A percentile compares a stretch with the other conserved stretches of the same genome.
These are phyloP conservation scores for Cataglyphis hispanica DNA, from an alignment of 1,140 invertebrate genomes.

Conservation along the genomic window DNA sequence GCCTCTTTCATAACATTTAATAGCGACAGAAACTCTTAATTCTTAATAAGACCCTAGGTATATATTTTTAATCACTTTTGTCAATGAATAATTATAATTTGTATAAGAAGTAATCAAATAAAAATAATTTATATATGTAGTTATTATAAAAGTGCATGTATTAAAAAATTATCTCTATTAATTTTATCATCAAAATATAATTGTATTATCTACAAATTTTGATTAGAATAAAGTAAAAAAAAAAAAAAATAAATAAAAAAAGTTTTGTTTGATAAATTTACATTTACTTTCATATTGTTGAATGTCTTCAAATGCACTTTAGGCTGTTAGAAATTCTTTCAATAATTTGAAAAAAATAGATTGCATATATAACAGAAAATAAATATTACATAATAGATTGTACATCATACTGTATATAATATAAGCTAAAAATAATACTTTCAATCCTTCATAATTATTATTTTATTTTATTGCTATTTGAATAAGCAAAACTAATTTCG, in stretches of 20 bases:
- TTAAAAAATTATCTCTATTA: neutral
- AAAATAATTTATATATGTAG: constrained; percentile 6
- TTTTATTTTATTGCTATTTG: neutral
- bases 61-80: neutral
- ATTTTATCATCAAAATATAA: constrained; percentile 22
- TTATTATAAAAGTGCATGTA: neutral
- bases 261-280: neutral
- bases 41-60: neutral
- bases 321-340: neutral
- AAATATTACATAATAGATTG: too few relatives aligned
- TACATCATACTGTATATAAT: too few relatives aligned
- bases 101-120: neutral
- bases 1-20: constrained; percentile 2
- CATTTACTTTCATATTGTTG: neutral
- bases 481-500: neutral
- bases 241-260: neutral
- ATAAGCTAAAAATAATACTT: too few relatives aligned
- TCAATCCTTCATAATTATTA: neutral
- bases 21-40: neutral
- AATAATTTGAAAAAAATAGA: neutral
- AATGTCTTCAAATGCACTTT: neutral
- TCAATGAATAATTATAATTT: neutral
- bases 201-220: neutral
- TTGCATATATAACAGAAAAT: neutral
- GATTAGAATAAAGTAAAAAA: neutral